Evolutionary conservation across 2,888 invertebrate species (phyloP).

Genomic region (Allygus modestus): DNA sequence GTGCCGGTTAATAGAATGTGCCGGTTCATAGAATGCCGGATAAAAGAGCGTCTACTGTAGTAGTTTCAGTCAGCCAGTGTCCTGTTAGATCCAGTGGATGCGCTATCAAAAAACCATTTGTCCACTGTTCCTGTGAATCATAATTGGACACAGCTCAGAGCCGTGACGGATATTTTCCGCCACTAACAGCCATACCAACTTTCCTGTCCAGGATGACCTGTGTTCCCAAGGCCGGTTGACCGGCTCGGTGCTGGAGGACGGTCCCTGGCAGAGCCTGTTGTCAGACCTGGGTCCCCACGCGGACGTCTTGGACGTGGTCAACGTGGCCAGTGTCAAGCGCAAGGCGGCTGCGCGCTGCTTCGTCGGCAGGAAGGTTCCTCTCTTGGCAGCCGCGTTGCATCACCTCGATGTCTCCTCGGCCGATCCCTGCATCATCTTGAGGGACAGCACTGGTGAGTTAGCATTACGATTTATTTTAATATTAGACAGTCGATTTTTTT

Average conservation of each 20-base stretch:
- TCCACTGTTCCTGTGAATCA: no score
- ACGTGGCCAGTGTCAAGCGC: constrained; percentile 68
- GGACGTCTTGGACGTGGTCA: constrained; percentile 66
- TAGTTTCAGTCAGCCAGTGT: no score
- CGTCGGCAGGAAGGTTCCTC: constrained; percentile 70
- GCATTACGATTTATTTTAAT: no score
- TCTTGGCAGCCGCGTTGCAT: constrained; percentile 71
- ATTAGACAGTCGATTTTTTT: background rate
- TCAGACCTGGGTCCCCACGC: constrained; percentile 65
- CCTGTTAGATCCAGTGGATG: no score
- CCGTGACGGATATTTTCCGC: no score
- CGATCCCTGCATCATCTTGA: constrained; percentile 71
- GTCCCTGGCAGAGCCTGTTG: constrained; percentile 67
- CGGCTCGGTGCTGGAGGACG: constrained; percentile 59
- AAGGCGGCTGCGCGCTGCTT: constrained; percentile 68
- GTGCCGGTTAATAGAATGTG: no score
- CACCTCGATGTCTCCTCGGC: constrained; percentile 70
- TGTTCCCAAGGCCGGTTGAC: constrained; percentile 50
- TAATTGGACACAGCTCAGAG: no score
- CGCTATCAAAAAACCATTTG: no score
- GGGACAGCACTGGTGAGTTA: constrained; percentile 70
- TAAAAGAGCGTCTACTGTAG: no score
- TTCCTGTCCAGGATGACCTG: no score
- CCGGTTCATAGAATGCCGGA: no score
- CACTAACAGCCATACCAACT: no score